Base-by-base conservation (phyloP, 2,888 invertebrate species). In the Trypoxylon attenuatum region DNA sequence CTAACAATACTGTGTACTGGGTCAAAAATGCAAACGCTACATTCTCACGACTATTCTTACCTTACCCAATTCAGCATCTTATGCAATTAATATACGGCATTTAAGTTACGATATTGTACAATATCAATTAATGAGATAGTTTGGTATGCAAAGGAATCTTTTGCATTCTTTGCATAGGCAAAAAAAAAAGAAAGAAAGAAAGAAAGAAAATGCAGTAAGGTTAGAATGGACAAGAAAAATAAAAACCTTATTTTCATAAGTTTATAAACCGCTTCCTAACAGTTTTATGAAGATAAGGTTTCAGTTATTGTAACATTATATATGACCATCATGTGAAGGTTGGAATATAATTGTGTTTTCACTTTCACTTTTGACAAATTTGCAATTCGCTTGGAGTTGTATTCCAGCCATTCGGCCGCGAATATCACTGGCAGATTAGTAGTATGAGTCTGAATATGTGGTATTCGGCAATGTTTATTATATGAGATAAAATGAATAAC, bases 251-350 rank as follows among this genome's bases (percentile, higher is more conserved):
- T 83, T 80, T 84, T 82, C 81, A 76, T 81, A 77, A 80, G 51
- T 66, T 62, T 51, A 72, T 72, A n/a, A n/a, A 71, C 78, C 57
- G 65, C 71, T 74, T 74, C 68, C 62, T 73, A 64, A 69, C 47
- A 59, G 53, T 71, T 54, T 76, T 79, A 77, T 78, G 77, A 77
- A 78, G 65, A 80, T 81, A 78, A 82, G 80, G 77, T 79, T 80
- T 75, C 64, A 69, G 61, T 59, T 69, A 71, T 69, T 77, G 70
- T 79, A 71, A 63, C 78, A 77, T 69, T 80, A n/a, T n/a, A n/a
- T n/a, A 80, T 75, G 70, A 75, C 66, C 76, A 77, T 73, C 66
- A 79, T 86, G 86, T 84, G 77, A 85, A 85, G 81, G 86, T 83
- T 85, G 84, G 81, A 84, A 84, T 82, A 84, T 80, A 64, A 72